These are phyloP conservation scores for Dolichomitus sp. DNA, from an alignment of 2,888 invertebrate species.

Conservation along the genomic window DNA sequence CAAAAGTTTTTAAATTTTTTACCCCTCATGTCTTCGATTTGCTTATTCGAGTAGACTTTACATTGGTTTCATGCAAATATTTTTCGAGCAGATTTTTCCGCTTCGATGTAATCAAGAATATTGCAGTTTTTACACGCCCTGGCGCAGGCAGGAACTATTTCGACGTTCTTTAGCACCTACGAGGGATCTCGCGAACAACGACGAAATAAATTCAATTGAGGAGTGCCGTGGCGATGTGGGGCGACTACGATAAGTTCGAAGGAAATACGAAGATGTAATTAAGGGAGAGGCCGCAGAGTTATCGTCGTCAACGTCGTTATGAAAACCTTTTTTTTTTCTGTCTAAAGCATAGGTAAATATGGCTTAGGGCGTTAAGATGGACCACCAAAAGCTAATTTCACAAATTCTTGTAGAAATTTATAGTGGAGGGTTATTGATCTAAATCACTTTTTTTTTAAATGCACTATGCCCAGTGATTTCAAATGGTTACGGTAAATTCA, in stretches of 20 bases:
- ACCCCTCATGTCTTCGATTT: background rate
- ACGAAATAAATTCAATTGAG: slow-evolving; percentile 60
- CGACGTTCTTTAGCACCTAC: background rate
- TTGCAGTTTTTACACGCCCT: background rate
- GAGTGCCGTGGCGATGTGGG: slow-evolving; percentile 39
- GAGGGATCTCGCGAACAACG: slow-evolving; percentile 36
- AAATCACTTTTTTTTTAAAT: too few species aligned
- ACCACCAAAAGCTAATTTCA: background rate
- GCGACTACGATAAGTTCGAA: slow-evolving; percentile 51
- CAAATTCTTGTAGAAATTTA: background rate
- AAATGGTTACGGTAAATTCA: too few species aligned
- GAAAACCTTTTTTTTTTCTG: background rate
- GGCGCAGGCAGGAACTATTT: background rate
- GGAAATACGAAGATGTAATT: slow-evolving; percentile 59
- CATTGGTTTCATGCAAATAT: background rate
- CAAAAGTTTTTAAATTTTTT: background rate
- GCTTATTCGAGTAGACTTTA: too few species aligned
- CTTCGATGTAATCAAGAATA: background rate
- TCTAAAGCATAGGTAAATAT: background rate
- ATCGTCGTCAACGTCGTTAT: background rate
- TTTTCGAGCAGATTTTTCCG: slow-evolving; percentile 3
- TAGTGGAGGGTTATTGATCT: too few species aligned
- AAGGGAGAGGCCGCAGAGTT: slow-evolving; percentile 13
- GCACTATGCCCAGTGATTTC: too few species aligned
- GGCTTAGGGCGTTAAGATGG: background rate